Conservation (phyloP, 2,888 invertebrate genomes). For the Dynastes tityus region DNA sequence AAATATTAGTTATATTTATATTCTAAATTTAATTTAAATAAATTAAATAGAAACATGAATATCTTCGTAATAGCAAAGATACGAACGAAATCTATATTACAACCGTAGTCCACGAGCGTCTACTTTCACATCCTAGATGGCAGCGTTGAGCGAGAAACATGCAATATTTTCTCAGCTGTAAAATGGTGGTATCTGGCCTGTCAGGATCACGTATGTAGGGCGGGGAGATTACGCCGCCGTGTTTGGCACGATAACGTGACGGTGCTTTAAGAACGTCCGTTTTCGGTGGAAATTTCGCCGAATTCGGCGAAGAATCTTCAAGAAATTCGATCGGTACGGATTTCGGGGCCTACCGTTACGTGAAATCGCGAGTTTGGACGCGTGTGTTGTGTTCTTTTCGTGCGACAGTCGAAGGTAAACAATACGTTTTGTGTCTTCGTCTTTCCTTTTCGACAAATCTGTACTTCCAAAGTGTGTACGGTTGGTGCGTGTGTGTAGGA, state of each 20-base stretch:
- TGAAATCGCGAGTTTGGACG: slow-evolving; percentile 25
- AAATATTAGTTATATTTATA: background rate
- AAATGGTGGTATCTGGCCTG: slow-evolving; percentile 67
- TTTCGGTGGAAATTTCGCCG: slow-evolving; percentile 50
- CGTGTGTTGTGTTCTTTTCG: slow-evolving; percentile 60
- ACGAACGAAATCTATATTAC: background rate
- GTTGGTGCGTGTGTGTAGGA: slow-evolving; percentile 8
- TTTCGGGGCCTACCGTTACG: slow-evolving; percentile 14
- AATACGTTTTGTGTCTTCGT: slow-evolving; percentile 62
- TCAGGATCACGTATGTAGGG: slow-evolving; percentile 70
- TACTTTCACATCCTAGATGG: slow-evolving; percentile 43
- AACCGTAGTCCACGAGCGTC: background rate
- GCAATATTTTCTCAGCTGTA: slow-evolving; percentile 62
- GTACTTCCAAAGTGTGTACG: slow-evolving; percentile 11
- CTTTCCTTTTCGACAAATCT: slow-evolving; percentile 57
- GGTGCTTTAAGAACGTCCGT: slow-evolving; percentile 52
- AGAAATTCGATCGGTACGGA: slow-evolving; percentile 9
- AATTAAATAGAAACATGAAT: background rate
- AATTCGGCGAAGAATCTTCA: slow-evolving; percentile 19
- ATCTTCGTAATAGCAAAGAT: background rate
- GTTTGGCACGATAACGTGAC: slow-evolving; percentile 42
- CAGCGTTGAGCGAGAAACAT: slow-evolving; percentile 43
- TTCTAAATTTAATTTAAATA: background rate
- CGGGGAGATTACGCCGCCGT: slow-evolving; percentile 64
- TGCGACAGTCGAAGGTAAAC: slow-evolving; percentile 68